Conservation (phyloP, 2,888 invertebrate species). For the Tenthredo distinguenda region DNA sequence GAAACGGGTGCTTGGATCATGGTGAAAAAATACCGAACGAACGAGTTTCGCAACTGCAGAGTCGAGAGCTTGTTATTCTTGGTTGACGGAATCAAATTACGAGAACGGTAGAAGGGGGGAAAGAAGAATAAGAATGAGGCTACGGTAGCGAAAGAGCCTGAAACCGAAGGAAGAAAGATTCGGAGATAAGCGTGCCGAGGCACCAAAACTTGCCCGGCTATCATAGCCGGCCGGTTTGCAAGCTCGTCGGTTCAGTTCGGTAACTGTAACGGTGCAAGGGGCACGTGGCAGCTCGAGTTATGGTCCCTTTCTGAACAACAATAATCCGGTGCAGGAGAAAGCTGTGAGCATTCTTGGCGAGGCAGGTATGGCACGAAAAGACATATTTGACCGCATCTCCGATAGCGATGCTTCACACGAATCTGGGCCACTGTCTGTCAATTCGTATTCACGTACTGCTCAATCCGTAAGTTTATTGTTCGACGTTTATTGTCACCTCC, state of each 20-base stretch:
- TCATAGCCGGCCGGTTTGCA: not conserved
- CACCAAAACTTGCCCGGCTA: not conserved
- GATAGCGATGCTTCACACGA: not conserved
- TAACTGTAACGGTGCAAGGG: conserved; percentile 42
- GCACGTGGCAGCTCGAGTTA: conserved; percentile 18
- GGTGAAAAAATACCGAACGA: conserved; percentile 20
- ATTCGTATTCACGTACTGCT: not conserved
- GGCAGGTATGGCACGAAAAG: not conserved
- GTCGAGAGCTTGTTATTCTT: conserved; percentile 37
- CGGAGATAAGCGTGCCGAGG: not conserved
- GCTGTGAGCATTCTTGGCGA: not conserved
- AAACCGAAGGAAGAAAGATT: conserved; percentile 12
- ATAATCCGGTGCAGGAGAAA: conserved; percentile 8
- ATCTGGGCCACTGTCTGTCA: conserved; percentile 10
- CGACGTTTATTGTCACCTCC: not conserved
- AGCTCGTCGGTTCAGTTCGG: conserved; percentile 26
- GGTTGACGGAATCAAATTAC: conserved; percentile 38
- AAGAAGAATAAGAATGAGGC: too few relatives aligned
- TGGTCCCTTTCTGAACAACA: not conserved
- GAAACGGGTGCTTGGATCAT: conserved; percentile 27
- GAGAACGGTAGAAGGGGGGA: not conserved
- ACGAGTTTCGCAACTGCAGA: conserved; percentile 44
- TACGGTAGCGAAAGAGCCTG: not conserved
- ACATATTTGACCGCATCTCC: not conserved
- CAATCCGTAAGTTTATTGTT: not conserved